Percentiles rank a stretch among this genome's conserved stretches.
Conservation (phyloP, 2,797 vertebrate genomes). For the Sebastes diaconus region DNA sequence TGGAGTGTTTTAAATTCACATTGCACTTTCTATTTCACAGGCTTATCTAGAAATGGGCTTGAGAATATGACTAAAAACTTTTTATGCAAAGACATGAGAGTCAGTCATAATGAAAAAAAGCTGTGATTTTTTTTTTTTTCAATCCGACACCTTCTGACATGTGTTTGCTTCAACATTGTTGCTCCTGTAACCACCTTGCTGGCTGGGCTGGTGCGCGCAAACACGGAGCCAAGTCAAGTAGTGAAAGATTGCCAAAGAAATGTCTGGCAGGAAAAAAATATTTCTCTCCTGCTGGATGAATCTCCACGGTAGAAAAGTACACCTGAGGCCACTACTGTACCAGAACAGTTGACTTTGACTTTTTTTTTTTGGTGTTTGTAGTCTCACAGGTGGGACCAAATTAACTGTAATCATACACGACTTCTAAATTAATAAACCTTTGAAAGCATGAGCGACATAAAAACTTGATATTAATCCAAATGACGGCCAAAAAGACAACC, state of each 20-base stretch:
- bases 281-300: constrained; percentile 76
- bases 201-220: constrained; percentile 60
- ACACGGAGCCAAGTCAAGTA: constrained; percentile 75
- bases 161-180: constrained; percentile 64
- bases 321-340: constrained; percentile 79
- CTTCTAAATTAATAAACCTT: constrained; percentile 41
- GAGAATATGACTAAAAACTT: neutral
- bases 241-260: constrained; percentile 80
- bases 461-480: constrained; percentile 16
- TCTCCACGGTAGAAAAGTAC: constrained; percentile 72
- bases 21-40: constrained; percentile 14
- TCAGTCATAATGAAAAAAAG: constrained; percentile 16
- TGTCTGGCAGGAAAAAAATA: constrained; percentile 74
- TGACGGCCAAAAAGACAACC: neutral
- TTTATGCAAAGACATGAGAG: neutral
- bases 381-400: constrained; percentile 64
- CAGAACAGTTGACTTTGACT: constrained; percentile 72
- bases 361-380: constrained; percentile 57
- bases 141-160: constrained; percentile 60
- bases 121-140: constrained; percentile 13
- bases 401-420: constrained; percentile 65
- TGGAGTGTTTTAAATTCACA: neutral
- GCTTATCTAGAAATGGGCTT: neutral
- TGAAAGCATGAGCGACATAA: neutral
- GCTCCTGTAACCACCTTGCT: constrained; percentile 77